These are phyloP conservation scores for Ditula angustiorana DNA, from an alignment of 2,888 invertebrate species.

Conservation along the genomic window DNA sequence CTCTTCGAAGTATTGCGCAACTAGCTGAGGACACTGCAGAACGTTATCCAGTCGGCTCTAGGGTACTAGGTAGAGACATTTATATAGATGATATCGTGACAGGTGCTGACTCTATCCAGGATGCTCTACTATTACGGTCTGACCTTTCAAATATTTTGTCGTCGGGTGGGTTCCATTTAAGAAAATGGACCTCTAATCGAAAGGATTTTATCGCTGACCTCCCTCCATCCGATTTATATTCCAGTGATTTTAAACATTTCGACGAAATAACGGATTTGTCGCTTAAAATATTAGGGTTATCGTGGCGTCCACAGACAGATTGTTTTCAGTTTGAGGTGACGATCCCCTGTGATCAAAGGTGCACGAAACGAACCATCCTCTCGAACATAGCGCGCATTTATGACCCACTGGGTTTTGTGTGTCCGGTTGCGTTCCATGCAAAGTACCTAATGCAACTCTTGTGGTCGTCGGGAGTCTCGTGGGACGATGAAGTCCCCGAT, in stretches of 20 bases:
- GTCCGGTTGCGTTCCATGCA: neutral
- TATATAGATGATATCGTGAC: constrained; percentile 21
- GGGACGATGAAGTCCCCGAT: neutral
- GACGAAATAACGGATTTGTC: neutral
- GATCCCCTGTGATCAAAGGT: neutral
- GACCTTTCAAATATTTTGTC: neutral
- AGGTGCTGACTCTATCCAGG: neutral
- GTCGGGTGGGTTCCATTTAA: neutral
- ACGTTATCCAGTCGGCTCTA: neutral
- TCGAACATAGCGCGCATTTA: neutral
- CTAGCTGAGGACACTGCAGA: neutral
- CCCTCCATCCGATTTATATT: neutral
- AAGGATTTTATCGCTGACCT: neutral
- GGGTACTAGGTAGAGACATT: neutral
- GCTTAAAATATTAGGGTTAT: neutral
- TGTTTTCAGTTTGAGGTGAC: neutral
- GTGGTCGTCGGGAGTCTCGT: neutral
- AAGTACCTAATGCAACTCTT: neutral
- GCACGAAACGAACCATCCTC: neutral
- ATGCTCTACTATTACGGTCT: neutral
- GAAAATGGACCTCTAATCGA: neutral
- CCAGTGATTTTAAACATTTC: neutral
- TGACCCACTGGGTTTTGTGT: neutral
- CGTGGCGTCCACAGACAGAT: neutral
- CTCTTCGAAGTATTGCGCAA: constrained; percentile 9